phyloP scores from a whole-genome alignment of 2,797 vertebrate species.

The Trichosurus vulpecula region DNA sequence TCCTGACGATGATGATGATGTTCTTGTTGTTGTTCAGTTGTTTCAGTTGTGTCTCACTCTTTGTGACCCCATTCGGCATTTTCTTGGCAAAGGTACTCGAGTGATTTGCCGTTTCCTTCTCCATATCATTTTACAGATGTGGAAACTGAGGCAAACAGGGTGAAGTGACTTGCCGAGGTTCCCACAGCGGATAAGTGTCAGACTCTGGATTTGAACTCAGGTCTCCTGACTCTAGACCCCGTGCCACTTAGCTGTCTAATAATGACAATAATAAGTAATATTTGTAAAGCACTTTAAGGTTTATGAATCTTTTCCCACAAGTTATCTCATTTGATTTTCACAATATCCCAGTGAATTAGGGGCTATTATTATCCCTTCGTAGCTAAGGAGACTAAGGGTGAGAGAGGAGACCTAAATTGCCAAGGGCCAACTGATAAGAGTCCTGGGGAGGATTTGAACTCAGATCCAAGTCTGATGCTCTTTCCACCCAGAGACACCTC shows the following conservation, averaged over 20 bases:
- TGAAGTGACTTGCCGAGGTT: not conserved
- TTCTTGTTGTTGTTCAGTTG: no score
- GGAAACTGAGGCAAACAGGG: not conserved
- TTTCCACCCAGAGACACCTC: not conserved
- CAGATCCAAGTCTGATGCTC: not conserved
- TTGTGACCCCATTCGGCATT: not conserved
- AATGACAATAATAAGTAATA: not conserved
- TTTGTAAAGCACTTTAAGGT: not conserved
- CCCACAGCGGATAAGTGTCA: not conserved
- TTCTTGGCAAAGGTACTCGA: not conserved
- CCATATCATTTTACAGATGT: not conserved
- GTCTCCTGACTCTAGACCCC: not conserved
- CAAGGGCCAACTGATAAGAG: not conserved
- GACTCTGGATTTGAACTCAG: not conserved
- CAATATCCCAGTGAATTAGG: not conserved
- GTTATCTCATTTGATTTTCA: not conserved
- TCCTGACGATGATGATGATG: not conserved
- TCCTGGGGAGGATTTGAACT: not conserved
- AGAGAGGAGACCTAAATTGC: not conserved
- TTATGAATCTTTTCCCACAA: not conserved
- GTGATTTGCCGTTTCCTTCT: not conserved
- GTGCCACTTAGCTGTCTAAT: not conserved
- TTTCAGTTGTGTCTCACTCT: not conserved
- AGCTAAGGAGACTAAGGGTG: not conserved
- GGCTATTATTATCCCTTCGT: not conserved